Conservation (phyloP, 2,113 vertebrate genomes). For the Hippocampus mohnikei region DNA sequence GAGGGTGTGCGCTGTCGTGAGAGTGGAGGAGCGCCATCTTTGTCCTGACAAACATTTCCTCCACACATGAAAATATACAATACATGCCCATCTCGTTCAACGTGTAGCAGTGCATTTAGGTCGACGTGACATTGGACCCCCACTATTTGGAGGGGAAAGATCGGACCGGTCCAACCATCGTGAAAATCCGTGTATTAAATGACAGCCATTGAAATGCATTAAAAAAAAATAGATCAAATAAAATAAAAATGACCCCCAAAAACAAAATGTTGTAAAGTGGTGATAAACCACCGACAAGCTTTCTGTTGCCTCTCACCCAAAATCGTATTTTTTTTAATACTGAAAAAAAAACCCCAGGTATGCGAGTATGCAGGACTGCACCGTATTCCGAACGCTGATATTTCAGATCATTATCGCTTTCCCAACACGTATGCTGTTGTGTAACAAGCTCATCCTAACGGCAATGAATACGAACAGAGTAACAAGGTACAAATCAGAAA, state of each 20-base stretch:
- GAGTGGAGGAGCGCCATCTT: not conserved
- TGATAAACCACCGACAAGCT: too few species aligned
- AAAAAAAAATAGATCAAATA: too few species aligned
- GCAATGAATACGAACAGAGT: not conserved
- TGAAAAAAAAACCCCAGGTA: too few species aligned
- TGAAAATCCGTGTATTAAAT: too few species aligned
- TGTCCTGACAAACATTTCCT: not conserved
- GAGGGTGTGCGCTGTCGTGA: not conserved
- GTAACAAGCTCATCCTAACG: not conserved
- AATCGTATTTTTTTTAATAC: too few species aligned
- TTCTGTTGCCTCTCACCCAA: too few species aligned
- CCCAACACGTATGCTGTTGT: not conserved
- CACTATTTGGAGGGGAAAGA: not conserved
- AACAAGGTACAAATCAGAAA: slow-evolving; percentile 1
- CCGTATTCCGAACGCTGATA: not conserved
- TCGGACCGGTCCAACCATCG: too few species aligned
- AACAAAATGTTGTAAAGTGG: too few species aligned
- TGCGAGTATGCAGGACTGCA: too few species aligned
- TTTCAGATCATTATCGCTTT: not conserved
- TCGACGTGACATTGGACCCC: not conserved
- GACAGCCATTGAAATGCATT: too few species aligned
- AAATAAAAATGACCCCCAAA: too few species aligned
- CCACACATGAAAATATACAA: not conserved
- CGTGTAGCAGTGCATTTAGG: not conserved
- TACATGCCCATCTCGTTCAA: not conserved